These are phyloP conservation scores for Odontomachus brunneus DNA, from an alignment of 1,140 invertebrate species.

Conservation along the genomic window DNA sequence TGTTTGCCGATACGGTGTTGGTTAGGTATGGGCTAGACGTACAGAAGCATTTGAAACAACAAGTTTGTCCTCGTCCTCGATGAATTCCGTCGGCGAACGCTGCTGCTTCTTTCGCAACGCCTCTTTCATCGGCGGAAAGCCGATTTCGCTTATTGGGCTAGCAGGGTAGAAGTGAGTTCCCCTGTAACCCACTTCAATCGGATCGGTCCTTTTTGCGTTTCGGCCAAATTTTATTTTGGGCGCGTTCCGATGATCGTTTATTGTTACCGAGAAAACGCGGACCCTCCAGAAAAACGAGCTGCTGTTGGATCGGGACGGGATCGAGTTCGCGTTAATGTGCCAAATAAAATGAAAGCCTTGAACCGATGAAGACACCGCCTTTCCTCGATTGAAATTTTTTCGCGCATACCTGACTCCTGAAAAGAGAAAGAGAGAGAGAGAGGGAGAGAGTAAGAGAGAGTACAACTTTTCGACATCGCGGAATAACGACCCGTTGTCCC, in stretches of 20 bases:
- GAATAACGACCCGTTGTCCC: too few species aligned
- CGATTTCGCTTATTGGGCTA: slow-evolving; percentile 75
- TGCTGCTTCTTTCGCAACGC: slow-evolving; percentile 68
- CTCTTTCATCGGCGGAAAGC: slow-evolving; percentile 67
- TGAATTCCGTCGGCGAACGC: slow-evolving; percentile 64
- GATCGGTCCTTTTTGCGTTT: slow-evolving; percentile 63
- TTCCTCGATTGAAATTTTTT: not conserved
- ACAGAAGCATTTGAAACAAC: slow-evolving; percentile 23
- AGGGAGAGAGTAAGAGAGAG: not conserved
- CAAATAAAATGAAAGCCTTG: too few species aligned
- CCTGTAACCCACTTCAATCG: slow-evolving; percentile 40
- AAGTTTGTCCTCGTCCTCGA: slow-evolving; percentile 21
- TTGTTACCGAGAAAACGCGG: slow-evolving; percentile 71
- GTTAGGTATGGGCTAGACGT: not conserved
- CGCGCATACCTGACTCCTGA: not conserved
- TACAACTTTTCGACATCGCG: too few species aligned
- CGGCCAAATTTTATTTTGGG: slow-evolving; percentile 73
- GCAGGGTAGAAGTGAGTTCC: slow-evolving; percentile 4
- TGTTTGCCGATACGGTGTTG: not conserved
- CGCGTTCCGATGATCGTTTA: slow-evolving; percentile 69
- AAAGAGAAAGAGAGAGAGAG: too few species aligned
- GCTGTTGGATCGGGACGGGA: not conserved
- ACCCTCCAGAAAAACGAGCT: slow-evolving; percentile 62
- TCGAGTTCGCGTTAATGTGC: not conserved
- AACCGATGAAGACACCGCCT: slow-evolving; percentile 6